A percentile compares a stretch with the other conserved stretches of the same genome.
phyloP scores from a whole-genome alignment of 2,113 vertebrate species.

The Sapayoa aenigma region DNA sequence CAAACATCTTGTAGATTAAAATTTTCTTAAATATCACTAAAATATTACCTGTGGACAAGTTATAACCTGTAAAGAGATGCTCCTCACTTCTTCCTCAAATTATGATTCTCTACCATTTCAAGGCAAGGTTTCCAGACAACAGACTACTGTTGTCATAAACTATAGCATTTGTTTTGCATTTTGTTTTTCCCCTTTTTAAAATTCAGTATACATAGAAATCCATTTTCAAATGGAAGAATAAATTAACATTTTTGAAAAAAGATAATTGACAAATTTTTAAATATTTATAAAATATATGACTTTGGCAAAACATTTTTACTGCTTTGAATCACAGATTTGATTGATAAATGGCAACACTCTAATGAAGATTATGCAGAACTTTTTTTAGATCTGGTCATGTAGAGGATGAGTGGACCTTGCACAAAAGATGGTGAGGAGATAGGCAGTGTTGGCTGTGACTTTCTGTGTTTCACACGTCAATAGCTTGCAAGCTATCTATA shows the following conservation, averaged over 20 bases:
- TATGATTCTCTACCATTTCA: not conserved
- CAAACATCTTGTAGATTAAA: not conserved
- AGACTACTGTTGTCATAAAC: not conserved
- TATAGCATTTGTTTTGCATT: rapidly evolving
- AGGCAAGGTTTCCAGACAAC: not conserved
- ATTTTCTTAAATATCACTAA: not conserved
- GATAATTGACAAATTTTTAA: not conserved
- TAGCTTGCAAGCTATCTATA: not conserved
- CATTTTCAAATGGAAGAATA: not conserved
- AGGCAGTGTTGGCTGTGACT: not conserved
- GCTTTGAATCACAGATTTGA: not conserved
- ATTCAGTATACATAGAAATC: not conserved
- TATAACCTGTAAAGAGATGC: not conserved
- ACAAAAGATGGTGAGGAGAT: too few species aligned
- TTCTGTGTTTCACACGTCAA: not conserved
- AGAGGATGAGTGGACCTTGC: too few species aligned
- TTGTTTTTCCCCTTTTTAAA: not conserved
- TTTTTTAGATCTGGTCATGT: not conserved
- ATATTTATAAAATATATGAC: not conserved
- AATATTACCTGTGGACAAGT: not conserved
- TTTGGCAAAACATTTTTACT: not conserved
- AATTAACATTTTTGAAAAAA: not conserved
- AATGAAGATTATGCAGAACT: not conserved
- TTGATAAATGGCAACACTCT: not conserved
- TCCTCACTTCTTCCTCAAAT: not conserved